Evolutionary conservation across 2,113 vertebrate genomes (phyloP), one percentile per base, ranked within the genome.

Genomic region (Capreolus pygargus): DNA sequence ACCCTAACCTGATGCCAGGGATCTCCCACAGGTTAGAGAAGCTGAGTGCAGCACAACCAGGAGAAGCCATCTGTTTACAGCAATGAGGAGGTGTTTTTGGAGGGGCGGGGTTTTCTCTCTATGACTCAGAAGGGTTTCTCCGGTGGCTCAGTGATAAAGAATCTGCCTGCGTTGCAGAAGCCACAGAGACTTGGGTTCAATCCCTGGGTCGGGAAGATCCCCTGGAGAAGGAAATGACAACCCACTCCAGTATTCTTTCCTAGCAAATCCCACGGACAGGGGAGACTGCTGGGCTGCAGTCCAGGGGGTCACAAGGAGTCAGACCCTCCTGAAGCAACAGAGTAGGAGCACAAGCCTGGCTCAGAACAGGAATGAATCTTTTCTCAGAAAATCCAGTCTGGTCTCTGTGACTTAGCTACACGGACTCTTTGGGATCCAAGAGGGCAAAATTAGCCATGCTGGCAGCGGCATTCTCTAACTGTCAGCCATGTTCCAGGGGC

Each of bases 391-490:
- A 52, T 76, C 61, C 45, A 83, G 23, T 30, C 94, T 91, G 57
- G 43, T 86, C 67, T 86, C 86, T 61, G 43, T 64, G 86, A 78
- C 61, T 79, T 58, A 23, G 30, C 58, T 45, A 52, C 9, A 39
- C 16, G 45, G 92, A 52, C 36, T 23, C 5, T 17, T 8, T 0
- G 4, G 78, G 45, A 70, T n/a, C 7, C 58, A 47, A 36, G n/a
- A 95, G 27, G n/a, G n/a, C 57, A 45, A 95, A 86, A 96, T 91
- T 43, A 76, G 52, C 74, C 91, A 95, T 55, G 50, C 2, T 12
- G 64, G 67, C 39, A 79, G 47, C n/a, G 70, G 52, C 14, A 0
- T 33, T 67, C 30, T 36, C 39, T 61, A 95, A 87, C 92, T 23
- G 64, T 82, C 92, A 79, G 78, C n/a, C 52, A 13, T 25, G 39